Evolutionary conservation across 1,140 invertebrate species (phyloP).

Genomic region (Mesaphorura yosii): DNA sequence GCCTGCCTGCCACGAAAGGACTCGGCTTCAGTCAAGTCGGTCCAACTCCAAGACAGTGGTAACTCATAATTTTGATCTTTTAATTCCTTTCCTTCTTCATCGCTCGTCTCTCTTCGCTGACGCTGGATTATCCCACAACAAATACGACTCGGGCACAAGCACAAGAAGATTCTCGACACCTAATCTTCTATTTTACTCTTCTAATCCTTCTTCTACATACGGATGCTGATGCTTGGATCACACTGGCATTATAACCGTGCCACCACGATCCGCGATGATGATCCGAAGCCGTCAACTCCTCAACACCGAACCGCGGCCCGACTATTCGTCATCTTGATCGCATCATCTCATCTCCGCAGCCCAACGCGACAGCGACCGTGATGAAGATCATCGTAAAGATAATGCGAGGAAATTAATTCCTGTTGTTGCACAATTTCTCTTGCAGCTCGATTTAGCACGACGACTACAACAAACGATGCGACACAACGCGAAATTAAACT

Average conservation of each 20-base stretch:
- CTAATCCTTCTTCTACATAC: constrained; percentile 19
- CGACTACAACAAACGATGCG: too few relatives aligned
- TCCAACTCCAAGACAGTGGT: too few relatives aligned
- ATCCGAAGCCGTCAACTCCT: not conserved
- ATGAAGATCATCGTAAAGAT: not conserved
- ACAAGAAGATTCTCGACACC: too few relatives aligned
- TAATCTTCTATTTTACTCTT: constrained; percentile 20
- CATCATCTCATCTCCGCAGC: too few relatives aligned
- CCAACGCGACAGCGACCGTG: too few relatives aligned
- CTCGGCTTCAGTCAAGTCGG: too few relatives aligned
- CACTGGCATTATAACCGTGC: constrained; percentile 12
- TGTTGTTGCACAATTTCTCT: not conserved
- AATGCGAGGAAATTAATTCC: not conserved
- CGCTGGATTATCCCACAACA: constrained; percentile 27
- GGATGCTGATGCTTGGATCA: too few relatives aligned
- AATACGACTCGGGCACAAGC: too few relatives aligned
- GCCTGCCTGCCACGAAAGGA: too few relatives aligned
- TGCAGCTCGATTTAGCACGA: not conserved
- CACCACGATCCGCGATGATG: not conserved
- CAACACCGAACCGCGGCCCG: not conserved
- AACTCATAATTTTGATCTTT: constrained; percentile 21
- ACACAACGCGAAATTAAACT: too few relatives aligned
- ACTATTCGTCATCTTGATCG: too few relatives aligned
- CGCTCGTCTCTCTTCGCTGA: too few relatives aligned
- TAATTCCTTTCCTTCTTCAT: constrained; percentile 19